Evolutionary conservation across 2,888 invertebrate species (phyloP).

Genomic region (Xanthorhoe designata): DNA sequence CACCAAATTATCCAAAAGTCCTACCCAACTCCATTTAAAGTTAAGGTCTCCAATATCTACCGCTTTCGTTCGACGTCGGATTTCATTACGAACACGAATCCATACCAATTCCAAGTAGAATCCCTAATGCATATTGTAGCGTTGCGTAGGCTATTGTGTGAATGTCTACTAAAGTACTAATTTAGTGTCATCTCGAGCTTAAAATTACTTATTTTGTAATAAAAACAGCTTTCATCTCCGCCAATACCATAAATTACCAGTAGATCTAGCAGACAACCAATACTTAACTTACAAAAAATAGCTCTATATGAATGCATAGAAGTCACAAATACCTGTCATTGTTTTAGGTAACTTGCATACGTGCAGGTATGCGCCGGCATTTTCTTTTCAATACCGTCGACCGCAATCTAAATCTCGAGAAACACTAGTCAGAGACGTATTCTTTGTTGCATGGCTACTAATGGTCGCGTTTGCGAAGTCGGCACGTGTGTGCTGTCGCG

Average conservation of each 20-base stretch:
- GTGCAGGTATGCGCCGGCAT: slow-evolving; percentile 38
- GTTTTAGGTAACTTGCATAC: slow-evolving; percentile 33
- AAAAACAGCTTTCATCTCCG: neutral
- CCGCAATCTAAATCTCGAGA: slow-evolving; percentile 54
- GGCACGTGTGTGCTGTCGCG: slow-evolving; percentile 76
- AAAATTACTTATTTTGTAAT: neutral
- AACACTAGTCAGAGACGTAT: slow-evolving; percentile 53
- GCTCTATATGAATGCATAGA: slow-evolving; percentile 18
- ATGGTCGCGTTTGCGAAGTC: slow-evolving; percentile 56
- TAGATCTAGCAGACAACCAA: neutral
- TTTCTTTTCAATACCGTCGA: slow-evolving; percentile 49
- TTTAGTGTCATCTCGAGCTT: neutral
- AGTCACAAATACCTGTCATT: slow-evolving; percentile 27
- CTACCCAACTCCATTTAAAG: too few relatives aligned
- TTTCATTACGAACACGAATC: too few relatives aligned
- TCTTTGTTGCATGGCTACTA: slow-evolving; percentile 57
- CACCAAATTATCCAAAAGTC: too few relatives aligned
- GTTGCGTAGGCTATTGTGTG: too few relatives aligned
- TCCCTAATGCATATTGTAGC: too few relatives aligned
- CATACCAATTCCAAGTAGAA: too few relatives aligned
- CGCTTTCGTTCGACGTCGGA: too few relatives aligned
- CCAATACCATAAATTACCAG: neutral
- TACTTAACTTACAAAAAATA: slow-evolving; percentile 13
- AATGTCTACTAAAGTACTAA: too few relatives aligned
- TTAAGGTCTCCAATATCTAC: too few relatives aligned